Conservation (phyloP, 2,888 invertebrate genomes). For the Hypolimnas misippus region DNA sequence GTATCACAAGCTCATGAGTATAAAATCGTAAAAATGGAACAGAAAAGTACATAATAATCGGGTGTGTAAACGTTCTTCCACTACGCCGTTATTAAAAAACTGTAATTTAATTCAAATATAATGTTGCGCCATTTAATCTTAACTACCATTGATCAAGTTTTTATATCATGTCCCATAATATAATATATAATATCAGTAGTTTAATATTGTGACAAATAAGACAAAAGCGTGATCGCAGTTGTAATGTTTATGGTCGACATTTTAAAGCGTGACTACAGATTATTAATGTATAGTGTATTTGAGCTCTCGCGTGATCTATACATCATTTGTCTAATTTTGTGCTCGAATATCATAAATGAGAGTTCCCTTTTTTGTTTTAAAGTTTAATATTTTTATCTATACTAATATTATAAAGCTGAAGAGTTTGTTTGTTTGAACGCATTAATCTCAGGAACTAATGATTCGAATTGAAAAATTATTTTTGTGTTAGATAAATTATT, state of each 20-base stretch:
- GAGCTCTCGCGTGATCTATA: constrained; percentile 27
- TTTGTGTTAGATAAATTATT: too few species aligned
- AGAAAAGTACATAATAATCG: too few species aligned
- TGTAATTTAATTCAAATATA: too few species aligned
- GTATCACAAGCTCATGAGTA: too few species aligned
- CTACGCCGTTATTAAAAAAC: too few species aligned
- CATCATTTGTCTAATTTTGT: constrained; percentile 34
- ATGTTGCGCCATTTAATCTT: too few species aligned
- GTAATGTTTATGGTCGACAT: constrained; percentile 40
- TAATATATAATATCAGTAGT: constrained; percentile 12
- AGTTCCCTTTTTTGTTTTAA: constrained; percentile 11
- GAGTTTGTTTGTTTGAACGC: too few species aligned
- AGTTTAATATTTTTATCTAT: background rate
- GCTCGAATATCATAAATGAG: constrained; percentile 22
- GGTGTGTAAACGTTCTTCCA: too few species aligned
- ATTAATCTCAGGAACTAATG: too few species aligned
- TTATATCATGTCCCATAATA: background rate
- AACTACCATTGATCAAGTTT: background rate
- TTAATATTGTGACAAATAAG: constrained; percentile 40
- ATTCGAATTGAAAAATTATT: too few species aligned
- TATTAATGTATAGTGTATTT: constrained; percentile 30
- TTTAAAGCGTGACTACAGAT: constrained; percentile 37
- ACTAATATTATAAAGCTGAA: too few species aligned
- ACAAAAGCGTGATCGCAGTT: constrained; percentile 38
- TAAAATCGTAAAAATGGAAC: too few species aligned